Base-by-base conservation (phyloP, 2,797 vertebrate genomes). In the Pagetopsis macropterus region DNA sequence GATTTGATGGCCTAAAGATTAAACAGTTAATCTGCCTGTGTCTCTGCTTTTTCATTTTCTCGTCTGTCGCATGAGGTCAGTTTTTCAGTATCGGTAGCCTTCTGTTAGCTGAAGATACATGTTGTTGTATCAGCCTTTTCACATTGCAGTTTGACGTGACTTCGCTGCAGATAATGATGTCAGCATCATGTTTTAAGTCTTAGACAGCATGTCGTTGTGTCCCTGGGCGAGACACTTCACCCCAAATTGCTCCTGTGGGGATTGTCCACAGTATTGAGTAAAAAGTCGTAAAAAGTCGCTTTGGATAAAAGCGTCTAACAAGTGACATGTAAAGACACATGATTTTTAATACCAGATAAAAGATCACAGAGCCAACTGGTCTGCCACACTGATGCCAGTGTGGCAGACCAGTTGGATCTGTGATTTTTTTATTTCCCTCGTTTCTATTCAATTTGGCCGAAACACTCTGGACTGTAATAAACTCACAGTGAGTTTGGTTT, bases 1-100 rank as follows among this genome's bases (percentile, higher is more conserved):
- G 88, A 92, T 92, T 90, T 88, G 74, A 91, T 89, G 86, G 50
- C 60, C 75, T 72, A 64, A 85, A 91, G 91, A 93, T 92, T 92
- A 91, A 89, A 89, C 71, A 12, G 85, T 92, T 91, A 87, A 92
- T 92, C 90, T 88, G 65, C 55, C 73, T 81, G 69, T 75, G 63
- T 52, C 57, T 86, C 45, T 62, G 67, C 58, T 78, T 86, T 66
- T 85, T 80, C 48, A 80, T 84, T 82, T 82, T 78, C 73, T 88
- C 46, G 0, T 82, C 68, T 13, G 44, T 33, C 0, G 16, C 57
- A 57, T 45, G 37, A 46, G 56, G 61, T 74, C 45, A 75, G 46
- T 27, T 33, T 71, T 70, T 75, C 55, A 19, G 5, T 51, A 31
- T 69, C 43, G 63, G 43, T 40, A 23, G 19, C 55, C 49, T 44